Base-by-base conservation (phyloP, 1,140 invertebrate species). In the Dryas iulia region DNA sequence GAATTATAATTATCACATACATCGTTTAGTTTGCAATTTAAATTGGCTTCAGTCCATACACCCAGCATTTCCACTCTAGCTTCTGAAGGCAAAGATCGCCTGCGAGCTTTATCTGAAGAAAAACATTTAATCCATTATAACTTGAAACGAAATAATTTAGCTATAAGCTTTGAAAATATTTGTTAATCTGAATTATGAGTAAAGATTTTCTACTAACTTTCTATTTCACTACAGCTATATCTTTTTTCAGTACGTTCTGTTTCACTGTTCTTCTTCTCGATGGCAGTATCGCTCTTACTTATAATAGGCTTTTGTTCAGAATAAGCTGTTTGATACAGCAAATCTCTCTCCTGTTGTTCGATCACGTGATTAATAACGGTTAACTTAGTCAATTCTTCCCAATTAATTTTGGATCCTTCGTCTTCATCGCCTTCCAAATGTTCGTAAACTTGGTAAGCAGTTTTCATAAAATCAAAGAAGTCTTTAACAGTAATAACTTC, bases 391-490 rank as follows among this genome's bases (percentile, higher is more conserved):
- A 95, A 79, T 72, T 94, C 92, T 26, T 93, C 92, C 95, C 95
- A 95, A 74, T 95, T 91, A 35, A 95, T 94, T 76, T 93, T 93
- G 0, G 91, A 87, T n/a, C 93, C 86, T 14, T 93, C 92, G 10
- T 92, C 92, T 12, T 93, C 91, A 25, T 94, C 86, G 21, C 92
- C 93, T 83, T 95, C 94, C 52, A 94, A 90, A 79, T 93, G 94
- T 52, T 94, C 94, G 65, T 94, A 93, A 1, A 93, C 91, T 87
- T 95, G 94, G 88, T 96, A 95, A 1, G 95, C 94, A 8, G 94
- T 95, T 81, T 94, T 93, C 92, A 96, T 94, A 83, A 95, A 95
- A 77, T 95, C 95, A 69, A 96, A 94, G 84, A 96, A 96, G 74
- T 95, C 93, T 86, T 94, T 94, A 21, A 95, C 93, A 0, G 94